A percentile compares a stretch with the other conserved stretches of the same genome.
phyloP scores from a whole-genome alignment of 2,888 invertebrate genomes.

The Noctua pronuba region DNA sequence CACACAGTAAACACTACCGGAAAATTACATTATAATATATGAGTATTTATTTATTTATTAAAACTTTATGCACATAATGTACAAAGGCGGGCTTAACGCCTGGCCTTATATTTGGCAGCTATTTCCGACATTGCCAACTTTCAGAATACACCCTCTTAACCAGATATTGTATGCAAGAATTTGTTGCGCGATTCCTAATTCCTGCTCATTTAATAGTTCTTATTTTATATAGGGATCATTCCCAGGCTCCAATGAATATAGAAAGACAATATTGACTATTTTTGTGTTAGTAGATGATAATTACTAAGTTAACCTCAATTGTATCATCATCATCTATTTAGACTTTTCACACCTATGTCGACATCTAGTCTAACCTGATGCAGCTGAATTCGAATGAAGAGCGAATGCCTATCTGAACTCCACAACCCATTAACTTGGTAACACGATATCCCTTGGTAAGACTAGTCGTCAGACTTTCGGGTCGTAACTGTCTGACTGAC shows the following conservation, averaged over 20 bases:
- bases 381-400: too few relatives aligned
- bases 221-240: background rate
- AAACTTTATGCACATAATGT: too few relatives aligned
- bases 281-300: constrained; percentile 37
- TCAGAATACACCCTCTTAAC: background rate
- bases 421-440: background rate
- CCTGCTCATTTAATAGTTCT: constrained; percentile 29
- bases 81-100: too few relatives aligned
- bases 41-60: too few relatives aligned
- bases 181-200: background rate
- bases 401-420: background rate
- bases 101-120: background rate
- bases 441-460: background rate
- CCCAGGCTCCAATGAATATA: constrained; percentile 19
- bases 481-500: background rate
- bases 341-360: background rate
- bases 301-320: constrained; percentile 2
- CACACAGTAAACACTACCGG: too few relatives aligned
- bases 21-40: too few relatives aligned
- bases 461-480: background rate
- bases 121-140: background rate
- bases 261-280: constrained; percentile 53
- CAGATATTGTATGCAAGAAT: background rate
- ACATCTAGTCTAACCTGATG: background rate
- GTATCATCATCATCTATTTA: background rate